Evolutionary conservation across 2,113 vertebrate species (phyloP).

Genomic region (zebrafish (Danio rerio)): DNA sequence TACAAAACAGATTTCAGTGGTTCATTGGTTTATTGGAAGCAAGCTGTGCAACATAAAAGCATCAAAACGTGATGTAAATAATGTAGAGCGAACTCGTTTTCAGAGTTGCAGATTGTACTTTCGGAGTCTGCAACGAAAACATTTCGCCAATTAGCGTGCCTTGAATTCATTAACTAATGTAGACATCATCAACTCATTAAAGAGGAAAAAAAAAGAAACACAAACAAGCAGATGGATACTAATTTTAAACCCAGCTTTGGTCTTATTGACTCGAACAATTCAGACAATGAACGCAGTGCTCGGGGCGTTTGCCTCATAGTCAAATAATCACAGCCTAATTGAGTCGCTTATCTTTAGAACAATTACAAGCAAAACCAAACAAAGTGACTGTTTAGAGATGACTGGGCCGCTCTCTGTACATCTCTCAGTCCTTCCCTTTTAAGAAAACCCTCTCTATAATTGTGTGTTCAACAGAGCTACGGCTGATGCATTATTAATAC

Average conservation of each 20-base stretch:
- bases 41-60: conserved; percentile 7
- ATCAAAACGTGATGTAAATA: conserved; percentile 32
- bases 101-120: conserved; percentile 18
- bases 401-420: conserved; percentile 59
- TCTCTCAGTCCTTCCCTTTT: conserved; percentile 58
- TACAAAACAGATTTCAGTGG: neutral
- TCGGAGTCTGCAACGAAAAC: conserved; percentile 38
- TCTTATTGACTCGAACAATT: conserved; percentile 57
- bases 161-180: conserved; percentile 59
- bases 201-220: conserved; percentile 55
- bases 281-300: conserved; percentile 64
- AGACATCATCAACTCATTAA: conserved; percentile 65
- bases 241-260: conserved; percentile 66
- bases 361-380: conserved; percentile 71
- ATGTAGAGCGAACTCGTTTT: neutral
- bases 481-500: conserved; percentile 69
- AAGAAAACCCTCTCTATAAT: conserved; percentile 72
- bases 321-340: conserved; percentile 74
- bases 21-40: conserved; percentile 25
- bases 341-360: conserved; percentile 73
- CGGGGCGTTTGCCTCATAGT: conserved; percentile 60
- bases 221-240: conserved; percentile 63
- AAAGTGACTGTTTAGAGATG: conserved; percentile 54
- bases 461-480: conserved; percentile 59
- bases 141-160: conserved; percentile 56